These are phyloP conservation scores for Actinernus sp. DNA, from an alignment of 92 coral and sea anemone genomes.

Conservation along the genomic window DNA sequence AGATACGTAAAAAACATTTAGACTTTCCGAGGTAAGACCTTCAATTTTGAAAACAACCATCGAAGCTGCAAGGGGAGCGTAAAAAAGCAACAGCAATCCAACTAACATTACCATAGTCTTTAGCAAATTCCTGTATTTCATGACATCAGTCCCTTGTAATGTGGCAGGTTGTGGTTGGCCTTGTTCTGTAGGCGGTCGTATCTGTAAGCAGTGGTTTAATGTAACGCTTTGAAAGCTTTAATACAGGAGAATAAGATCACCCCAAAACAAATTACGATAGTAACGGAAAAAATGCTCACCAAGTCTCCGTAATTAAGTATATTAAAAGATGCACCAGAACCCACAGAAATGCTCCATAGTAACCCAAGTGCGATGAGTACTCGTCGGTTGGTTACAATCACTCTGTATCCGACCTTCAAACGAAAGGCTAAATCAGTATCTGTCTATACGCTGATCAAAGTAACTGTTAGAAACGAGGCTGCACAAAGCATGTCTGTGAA, in stretches of 20 bases:
- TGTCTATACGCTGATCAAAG: background rate
- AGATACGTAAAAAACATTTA: background rate
- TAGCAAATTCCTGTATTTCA: background rate
- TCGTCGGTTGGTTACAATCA: background rate
- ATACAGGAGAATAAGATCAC: background rate
- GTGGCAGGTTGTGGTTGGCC: too few species aligned
- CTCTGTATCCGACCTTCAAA: background rate
- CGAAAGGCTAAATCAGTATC: background rate
- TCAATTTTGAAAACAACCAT: background rate
- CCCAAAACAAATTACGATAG: background rate
- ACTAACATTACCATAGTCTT: background rate
- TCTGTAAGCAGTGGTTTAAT: too few species aligned
- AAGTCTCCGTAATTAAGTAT: background rate
- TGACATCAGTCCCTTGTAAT: conserved; percentile 1
- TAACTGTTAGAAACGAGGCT: background rate
- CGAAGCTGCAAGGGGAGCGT: background rate
- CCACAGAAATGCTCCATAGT: background rate
- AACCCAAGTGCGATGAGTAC: background rate
- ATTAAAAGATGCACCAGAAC: background rate
- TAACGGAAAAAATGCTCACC: background rate
- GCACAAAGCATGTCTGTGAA: background rate
- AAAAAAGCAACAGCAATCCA: background rate
- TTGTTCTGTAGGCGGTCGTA: too few species aligned
- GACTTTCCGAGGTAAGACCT: background rate
- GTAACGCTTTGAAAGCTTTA: background rate